Evolutionary conservation across 92 coral and sea anemone genomes (phyloP).

Genomic region (Paragorgia papillata): DNA sequence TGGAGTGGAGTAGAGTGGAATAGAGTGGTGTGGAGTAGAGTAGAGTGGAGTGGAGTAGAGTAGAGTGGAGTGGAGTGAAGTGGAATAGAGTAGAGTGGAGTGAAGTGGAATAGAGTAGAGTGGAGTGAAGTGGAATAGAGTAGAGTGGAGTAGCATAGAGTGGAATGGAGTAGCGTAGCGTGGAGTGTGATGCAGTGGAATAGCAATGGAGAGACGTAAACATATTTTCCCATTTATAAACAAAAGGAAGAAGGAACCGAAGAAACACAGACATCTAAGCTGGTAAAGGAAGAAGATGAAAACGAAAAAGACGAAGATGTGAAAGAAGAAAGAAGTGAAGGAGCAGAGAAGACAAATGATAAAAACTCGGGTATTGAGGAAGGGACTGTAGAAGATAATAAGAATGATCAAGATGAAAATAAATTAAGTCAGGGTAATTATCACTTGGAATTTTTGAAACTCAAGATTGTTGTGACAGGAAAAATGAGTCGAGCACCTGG

Average conservation of each 20-base stretch:
- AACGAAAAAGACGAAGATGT: slow-evolving; percentile 4
- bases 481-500: no score
- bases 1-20: no score
- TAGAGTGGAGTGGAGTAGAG: background rate
- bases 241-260: slow-evolving; percentile 1
- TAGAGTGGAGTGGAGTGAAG: background rate
- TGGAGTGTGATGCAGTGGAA: background rate
- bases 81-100: slow-evolving; percentile 8
- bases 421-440: background rate
- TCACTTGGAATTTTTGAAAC: background rate
- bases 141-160: background rate
- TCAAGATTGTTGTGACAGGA: no score
- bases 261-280: background rate
- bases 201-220: background rate
- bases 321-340: background rate
- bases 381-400: background rate
- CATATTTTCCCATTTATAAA: background rate
- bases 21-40: background rate
- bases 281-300: slow-evolving; percentile 36
- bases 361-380: background rate
- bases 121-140: background rate
- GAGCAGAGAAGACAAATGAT: background rate
- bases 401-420: background rate
- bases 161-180: background rate
- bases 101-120: background rate